Conservation (phyloP, 2,113 vertebrate species). For the Origma solitaria region DNA sequence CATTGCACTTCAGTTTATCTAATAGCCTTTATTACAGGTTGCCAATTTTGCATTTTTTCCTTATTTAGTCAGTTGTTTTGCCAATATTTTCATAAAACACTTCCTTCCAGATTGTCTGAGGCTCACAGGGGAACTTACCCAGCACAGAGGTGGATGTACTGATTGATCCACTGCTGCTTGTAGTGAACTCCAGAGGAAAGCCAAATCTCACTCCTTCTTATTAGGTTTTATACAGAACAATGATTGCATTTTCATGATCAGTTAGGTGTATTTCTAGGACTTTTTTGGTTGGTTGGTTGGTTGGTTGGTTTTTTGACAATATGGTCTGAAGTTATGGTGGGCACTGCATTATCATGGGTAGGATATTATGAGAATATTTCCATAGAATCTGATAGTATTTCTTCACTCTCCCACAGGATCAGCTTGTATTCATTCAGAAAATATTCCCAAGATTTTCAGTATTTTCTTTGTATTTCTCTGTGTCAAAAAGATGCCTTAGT, state of each 20-base stretch:
- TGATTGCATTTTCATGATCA: neutral
- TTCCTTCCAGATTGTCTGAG: neutral
- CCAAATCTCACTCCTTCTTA: neutral
- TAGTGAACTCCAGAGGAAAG: neutral
- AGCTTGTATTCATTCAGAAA: neutral
- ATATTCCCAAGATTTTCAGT: neutral
- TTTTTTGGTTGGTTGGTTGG: too few relatives aligned
- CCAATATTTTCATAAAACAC: neutral
- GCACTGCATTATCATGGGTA: neutral
- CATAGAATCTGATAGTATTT: neutral
- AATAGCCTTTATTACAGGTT: neutral
- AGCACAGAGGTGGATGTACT: neutral
- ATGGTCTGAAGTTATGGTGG: neutral
- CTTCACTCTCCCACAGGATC: neutral
- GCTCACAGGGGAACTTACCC: neutral
- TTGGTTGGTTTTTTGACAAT: neutral
- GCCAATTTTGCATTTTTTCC: neutral
- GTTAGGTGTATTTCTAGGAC: neutral
- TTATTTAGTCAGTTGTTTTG: neutral
- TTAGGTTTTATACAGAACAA: neutral
- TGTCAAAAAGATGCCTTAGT: neutral
- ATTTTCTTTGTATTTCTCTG: neutral
- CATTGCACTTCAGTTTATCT: neutral
- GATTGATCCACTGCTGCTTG: neutral
- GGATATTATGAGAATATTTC: neutral